Evolutionary conservation across 2,797 vertebrate species (phyloP).

Genomic region (Chelon labrosus): DNA sequence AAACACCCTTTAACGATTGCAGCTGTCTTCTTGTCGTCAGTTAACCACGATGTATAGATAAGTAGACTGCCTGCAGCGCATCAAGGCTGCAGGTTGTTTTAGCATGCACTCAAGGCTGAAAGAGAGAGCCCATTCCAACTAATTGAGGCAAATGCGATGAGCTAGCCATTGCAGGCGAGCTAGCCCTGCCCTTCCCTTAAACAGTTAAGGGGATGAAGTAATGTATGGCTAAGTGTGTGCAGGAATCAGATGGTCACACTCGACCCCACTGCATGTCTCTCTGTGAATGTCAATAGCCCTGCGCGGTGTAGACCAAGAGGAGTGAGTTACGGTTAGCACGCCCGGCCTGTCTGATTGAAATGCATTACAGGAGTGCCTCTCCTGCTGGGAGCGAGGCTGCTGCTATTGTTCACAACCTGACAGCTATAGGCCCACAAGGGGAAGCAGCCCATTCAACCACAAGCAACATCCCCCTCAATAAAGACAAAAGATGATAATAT

Average conservation of each 20-base stretch:
- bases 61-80: slow-evolving; percentile 48
- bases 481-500: slow-evolving; percentile 73
- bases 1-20: slow-evolving; percentile 69
- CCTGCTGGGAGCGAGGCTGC: slow-evolving; percentile 70
- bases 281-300: slow-evolving; percentile 68
- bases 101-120: slow-evolving; percentile 64
- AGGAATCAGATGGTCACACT: slow-evolving; percentile 66
- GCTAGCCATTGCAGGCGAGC: slow-evolving; percentile 63
- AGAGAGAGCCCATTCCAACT: slow-evolving; percentile 71
- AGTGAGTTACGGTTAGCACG: slow-evolving; percentile 77
- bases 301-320: slow-evolving; percentile 47
- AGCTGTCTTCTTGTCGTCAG: slow-evolving; percentile 66
- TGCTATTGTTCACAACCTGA: slow-evolving; percentile 77
- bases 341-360: slow-evolving; percentile 75
- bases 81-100: slow-evolving; percentile 70
- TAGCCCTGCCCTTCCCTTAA: slow-evolving; percentile 43
- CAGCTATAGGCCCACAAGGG: slow-evolving; percentile 62
- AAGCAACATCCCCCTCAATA: slow-evolving; percentile 57
- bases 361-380: slow-evolving; percentile 76
- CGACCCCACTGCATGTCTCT: slow-evolving; percentile 52
- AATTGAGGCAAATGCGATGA: slow-evolving; percentile 79
- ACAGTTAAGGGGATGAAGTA: slow-evolving; percentile 69
- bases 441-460: slow-evolving; percentile 55
- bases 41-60: slow-evolving; percentile 74
- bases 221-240: slow-evolving; percentile 72